Evolutionary conservation across 2,888 invertebrate species (phyloP).

Genomic region (Coronaproctus castanopsis): DNA sequence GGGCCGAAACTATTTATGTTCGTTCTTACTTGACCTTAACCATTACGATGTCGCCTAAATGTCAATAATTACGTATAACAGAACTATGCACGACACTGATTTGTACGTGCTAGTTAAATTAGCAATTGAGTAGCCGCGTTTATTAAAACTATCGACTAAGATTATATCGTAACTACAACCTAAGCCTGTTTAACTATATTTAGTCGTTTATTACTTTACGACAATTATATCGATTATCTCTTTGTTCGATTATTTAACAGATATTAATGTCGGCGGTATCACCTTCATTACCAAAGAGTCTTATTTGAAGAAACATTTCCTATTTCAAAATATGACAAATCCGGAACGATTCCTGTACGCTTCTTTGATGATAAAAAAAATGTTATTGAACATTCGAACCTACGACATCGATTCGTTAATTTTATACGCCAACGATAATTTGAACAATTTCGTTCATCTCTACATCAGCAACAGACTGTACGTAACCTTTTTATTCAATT

Average conservation of each 20-base stretch:
- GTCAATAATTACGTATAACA: too few species aligned
- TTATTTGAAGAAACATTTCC: conserved; percentile 59
- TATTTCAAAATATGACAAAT: conserved; percentile 36
- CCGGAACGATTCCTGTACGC: conserved; percentile 40
- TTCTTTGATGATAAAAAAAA: conserved; percentile 54
- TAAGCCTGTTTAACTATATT: too few species aligned
- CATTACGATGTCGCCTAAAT: too few species aligned
- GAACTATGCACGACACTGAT: too few species aligned
- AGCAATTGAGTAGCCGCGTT: too few species aligned
- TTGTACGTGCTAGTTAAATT: too few species aligned
- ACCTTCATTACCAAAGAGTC: conserved; percentile 67
- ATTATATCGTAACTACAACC: too few species aligned
- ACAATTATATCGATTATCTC: conserved; percentile 6
- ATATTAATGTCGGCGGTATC: conserved; percentile 71
- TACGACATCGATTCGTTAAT: conserved; percentile 63
- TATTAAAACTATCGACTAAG: too few species aligned
- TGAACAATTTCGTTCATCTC: conserved; percentile 80
- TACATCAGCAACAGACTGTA: conserved; percentile 58
- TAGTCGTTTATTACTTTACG: too few species aligned
- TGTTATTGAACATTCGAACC: conserved; percentile 74
- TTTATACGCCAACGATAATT: conserved; percentile 75
- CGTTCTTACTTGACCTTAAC: too few species aligned
- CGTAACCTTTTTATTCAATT: conserved; percentile 68
- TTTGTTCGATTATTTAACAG: conserved; percentile 30
- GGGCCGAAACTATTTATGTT: too few species aligned